These are phyloP conservation scores for Bergia puertoricense DNA, from an alignment of 92 coral and sea anemone genomes.

Conservation along the genomic window DNA sequence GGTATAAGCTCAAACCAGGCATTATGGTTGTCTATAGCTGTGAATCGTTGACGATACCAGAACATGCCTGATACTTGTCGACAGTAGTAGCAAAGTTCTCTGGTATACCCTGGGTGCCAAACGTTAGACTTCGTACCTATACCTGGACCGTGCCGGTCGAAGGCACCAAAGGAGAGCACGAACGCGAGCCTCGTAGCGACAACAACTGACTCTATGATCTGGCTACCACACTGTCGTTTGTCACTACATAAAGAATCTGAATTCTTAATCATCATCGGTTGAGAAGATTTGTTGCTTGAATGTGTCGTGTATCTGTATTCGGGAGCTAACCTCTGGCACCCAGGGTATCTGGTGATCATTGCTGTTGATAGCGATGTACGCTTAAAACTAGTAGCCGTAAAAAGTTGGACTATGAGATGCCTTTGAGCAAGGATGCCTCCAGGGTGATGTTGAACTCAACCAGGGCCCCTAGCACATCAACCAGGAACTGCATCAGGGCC, in stretches of 20 bases:
- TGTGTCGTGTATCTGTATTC: not conserved
- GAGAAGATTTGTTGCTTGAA: not conserved
- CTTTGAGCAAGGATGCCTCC: constrained; percentile 92
- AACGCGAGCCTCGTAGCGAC: too few relatives aligned
- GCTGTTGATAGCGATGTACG: not conserved
- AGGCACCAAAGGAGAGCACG: too few relatives aligned
- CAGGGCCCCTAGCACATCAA: constrained; percentile 79
- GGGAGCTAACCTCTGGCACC: not conserved
- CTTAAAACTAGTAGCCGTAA: not conserved
- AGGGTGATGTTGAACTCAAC: constrained; percentile 91
- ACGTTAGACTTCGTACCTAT: not conserved
- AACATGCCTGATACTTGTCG: too few relatives aligned
- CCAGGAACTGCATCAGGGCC: constrained; percentile 85
- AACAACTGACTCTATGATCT: too few relatives aligned
- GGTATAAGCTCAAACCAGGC: not conserved
- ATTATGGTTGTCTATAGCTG: not conserved
- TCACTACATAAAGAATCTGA: not conserved
- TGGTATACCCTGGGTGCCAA: not conserved
- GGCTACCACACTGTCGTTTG: not conserved
- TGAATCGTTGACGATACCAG: not conserved
- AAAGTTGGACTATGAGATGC: constrained; percentile 59
- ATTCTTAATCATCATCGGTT: not conserved
- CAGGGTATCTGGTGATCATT: not conserved
- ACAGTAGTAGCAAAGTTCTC: not conserved
- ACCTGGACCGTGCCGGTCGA: not conserved